Base-by-base conservation (phyloP, 2,888 invertebrate species). In the Pandemis heparana region DNA sequence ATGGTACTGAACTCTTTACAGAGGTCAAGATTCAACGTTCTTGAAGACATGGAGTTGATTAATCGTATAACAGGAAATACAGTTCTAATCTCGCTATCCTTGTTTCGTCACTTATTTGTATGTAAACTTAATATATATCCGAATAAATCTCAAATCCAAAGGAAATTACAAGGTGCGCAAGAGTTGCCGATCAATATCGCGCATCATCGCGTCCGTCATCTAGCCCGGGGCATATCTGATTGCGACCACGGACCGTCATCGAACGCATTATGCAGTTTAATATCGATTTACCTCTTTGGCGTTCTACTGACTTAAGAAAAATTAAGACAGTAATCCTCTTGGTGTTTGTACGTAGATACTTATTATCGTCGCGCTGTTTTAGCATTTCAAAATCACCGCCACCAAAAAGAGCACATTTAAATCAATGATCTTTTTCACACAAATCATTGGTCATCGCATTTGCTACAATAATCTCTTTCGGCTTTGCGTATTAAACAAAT, bases 1-100 rank as follows among this genome's bases (percentile, higher is more conserved):
- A 92, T 91, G 89, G 90, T 87, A 91, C 88, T 92, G 92, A 92
- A 91, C 92, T 89, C 90, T 88, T 88, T 88, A 87, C 86, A 88
- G 91, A 91, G 93, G 91, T 92, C 92, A 92, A 64, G 51, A 67
- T 53, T 65, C 18, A 14, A 62, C 62, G 41, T 10, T 61, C 63
- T 69, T 68, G 73, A 63, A 73, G 64, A 73, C 63, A 64, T 68
- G 62, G 43, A 18, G 59, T 64, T 69, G 68, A 73, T 69, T 73
- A 60, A 73, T 68, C 63, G 68, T 63, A 63, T 16, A 53, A 8
- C 23, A 56, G 56, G 56, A 56, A 56, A 56, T 53, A 18, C 53
- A 56, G 23, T 12, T 56, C 23, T 23, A 23, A 23, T 23, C 59
- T 59, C 16, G 10, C 32, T n/a, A 23, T 41, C 68, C 39, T 38